Base-by-base conservation (phyloP, 2,797 vertebrate genomes). In the Lateolabrax maculatus region DNA sequence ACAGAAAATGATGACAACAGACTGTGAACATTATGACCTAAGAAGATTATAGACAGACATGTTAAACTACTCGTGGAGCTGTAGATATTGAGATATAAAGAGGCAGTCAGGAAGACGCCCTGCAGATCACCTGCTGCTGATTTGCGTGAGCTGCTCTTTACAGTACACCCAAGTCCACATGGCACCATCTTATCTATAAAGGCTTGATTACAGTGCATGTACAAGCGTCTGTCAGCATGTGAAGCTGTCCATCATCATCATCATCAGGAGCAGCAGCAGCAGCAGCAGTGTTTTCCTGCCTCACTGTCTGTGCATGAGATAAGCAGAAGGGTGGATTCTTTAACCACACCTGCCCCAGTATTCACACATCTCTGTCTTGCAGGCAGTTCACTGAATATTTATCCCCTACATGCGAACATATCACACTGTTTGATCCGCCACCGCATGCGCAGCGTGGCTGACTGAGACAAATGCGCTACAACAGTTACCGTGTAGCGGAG, bases 281-380 rank as follows among this genome's bases (percentile, higher is more conserved):
- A 79, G 9, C 58, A 71, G 25, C 57, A 37, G 64, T 31, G 31
- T 15, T 6, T 46, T 27, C 3, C 4, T 25, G 31, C 16, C 21
- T 72, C 15, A 23, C 16, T 56, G 29, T 86, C 67, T 27, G 72
- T 53, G 74, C 21, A 63, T 58, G 75, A 75, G 36, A 68, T n/a
- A 46, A 34, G 34, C 60, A 43, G 36, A 73, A 84, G 88, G 82
- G 87, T 90, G 83, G 84, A 79, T 76, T 57, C 79, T 37, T 2
- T 25, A 60, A 76, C 80, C 87, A 86, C 84, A 83, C 88, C 85
- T 86, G 86, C 75, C 27, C 39, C 23, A 2, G 19, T n/a, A n/a
- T 67, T 41, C 72, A 76, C 80, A 80, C 76, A 66, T 55, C 60
- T 70, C 9, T 70, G 6, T 49, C 5, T 49, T 10, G 55, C 29